A percentile compares a stretch with the other conserved stretches of the same genome.
Evolutionary conservation across 35 echinoderm and acorn worm genomes (phyloP).

Genomic region (Heliocidaris erythrogramma): DNA sequence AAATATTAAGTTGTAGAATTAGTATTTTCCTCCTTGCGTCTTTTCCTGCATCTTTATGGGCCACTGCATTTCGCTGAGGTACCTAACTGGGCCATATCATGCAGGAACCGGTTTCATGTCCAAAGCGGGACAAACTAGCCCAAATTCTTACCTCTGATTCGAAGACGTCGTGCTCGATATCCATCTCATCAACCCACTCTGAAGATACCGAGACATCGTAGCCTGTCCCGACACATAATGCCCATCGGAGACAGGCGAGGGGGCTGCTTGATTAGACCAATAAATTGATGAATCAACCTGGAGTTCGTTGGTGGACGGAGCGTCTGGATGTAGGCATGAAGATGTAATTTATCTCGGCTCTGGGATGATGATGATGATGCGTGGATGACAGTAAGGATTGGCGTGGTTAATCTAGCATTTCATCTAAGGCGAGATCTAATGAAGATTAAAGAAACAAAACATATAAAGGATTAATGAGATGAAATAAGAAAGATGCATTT

Average conservation of each 20-base stretch:
- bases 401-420: background rate
- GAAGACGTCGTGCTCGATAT: background rate
- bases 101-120: background rate
- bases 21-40: too few species aligned
- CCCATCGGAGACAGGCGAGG: background rate
- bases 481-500: background rate
- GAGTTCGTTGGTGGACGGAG: background rate
- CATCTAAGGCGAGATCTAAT: background rate
- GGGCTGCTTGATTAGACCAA: constrained; percentile 2
- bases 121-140: background rate
- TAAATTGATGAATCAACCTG: background rate
- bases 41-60: too few species aligned
- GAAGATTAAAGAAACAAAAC: background rate
- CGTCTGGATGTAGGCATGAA: background rate
- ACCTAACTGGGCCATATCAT: too few species aligned
- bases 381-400: background rate
- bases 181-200: background rate
- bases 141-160: background rate
- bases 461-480: background rate
- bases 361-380: background rate
- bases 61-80: too few species aligned
- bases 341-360: constrained; percentile 16
- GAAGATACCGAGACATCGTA: background rate
- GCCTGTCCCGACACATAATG: background rate
- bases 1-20: too few species aligned